Percentiles rank a stretch among this genome's conserved stretches.
phyloP scores from a whole-genome alignment of 2,888 invertebrate genomes.

The Crossocerus cetratus region DNA sequence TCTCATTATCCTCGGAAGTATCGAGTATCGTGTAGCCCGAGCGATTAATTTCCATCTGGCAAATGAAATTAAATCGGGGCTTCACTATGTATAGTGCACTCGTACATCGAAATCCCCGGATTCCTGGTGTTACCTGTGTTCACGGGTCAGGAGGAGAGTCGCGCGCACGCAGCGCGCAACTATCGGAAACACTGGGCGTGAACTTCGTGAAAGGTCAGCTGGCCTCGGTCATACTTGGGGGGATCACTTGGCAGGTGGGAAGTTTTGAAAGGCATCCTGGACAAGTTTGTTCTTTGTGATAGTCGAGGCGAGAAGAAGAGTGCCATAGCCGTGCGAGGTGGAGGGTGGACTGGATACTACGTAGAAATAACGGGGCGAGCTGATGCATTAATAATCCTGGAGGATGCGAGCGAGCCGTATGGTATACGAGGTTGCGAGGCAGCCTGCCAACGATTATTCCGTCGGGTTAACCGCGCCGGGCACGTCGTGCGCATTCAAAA shows the following conservation, averaged over 20 bases:
- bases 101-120: too few relatives aligned
- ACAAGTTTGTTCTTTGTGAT: not conserved
- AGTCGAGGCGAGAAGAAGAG: not conserved
- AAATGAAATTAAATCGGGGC: not conserved
- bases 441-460: constrained; percentile 19
- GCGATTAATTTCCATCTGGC: too few relatives aligned
- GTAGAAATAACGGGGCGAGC: not conserved
- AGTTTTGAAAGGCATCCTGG: not conserved
- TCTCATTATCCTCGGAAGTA: too few relatives aligned
- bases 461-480: constrained; percentile 18
- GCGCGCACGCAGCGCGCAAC: not conserved
- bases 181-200: not conserved
- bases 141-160: not conserved
- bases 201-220: not conserved
- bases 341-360: not conserved
- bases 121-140: too few relatives aligned
- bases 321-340: not conserved
- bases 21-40: too few relatives aligned
- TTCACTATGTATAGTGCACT: constrained; percentile 3
- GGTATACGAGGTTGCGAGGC: constrained; percentile 4
- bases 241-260: not conserved
- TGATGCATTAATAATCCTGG: not conserved
- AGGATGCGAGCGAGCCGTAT: not conserved
- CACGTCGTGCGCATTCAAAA: constrained; percentile 18
- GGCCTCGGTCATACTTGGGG: not conserved